Evolutionary conservation across 2,113 vertebrate species (phyloP).

Genomic region (Istiophorus platypterus): DNA sequence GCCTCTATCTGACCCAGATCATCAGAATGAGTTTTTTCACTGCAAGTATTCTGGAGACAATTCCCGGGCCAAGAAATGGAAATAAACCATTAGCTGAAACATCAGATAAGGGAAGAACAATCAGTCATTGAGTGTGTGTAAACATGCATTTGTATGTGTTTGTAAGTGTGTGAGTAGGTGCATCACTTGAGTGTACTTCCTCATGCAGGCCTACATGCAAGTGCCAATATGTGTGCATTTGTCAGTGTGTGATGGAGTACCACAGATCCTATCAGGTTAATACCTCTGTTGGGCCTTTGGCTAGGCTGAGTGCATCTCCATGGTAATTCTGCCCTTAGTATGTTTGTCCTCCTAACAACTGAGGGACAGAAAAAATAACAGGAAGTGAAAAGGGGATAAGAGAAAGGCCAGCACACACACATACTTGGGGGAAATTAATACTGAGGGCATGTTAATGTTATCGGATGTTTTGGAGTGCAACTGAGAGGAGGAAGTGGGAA

Average conservation of each 20-base stretch:
- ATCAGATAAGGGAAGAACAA: constrained; percentile 82
- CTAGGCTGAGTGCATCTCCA: constrained; percentile 59
- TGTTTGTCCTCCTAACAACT: constrained; percentile 56
- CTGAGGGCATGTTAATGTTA: constrained; percentile 60
- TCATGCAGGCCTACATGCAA: constrained; percentile 34
- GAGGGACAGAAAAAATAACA: constrained; percentile 40
- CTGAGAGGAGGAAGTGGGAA: constrained; percentile 47
- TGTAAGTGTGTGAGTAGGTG: constrained; percentile 13
- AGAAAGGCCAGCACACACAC: constrained; percentile 14
- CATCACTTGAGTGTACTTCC: neutral
- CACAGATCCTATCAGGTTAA: constrained; percentile 74
- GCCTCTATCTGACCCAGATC: constrained; percentile 79
- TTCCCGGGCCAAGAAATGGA: constrained; percentile 67
- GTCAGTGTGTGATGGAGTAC: constrained; percentile 60
- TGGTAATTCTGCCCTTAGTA: constrained; percentile 64
- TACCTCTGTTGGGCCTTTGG: constrained; percentile 69
- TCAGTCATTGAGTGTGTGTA: constrained; percentile 74
- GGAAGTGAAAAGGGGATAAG: constrained; percentile 34
- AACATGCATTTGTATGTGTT: constrained; percentile 43
- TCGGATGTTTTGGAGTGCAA: constrained; percentile 55
- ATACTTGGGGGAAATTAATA: constrained; percentile 31
- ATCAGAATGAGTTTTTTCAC: constrained; percentile 80
- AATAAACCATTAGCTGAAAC: constrained; percentile 77
- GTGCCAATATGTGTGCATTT: constrained; percentile 50
- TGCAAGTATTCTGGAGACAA: constrained; percentile 69